Conservation (phyloP, 30 jellyfish, hydroid and myxozoan genomes). For the Calvadosia cruxmelitensis region DNA sequence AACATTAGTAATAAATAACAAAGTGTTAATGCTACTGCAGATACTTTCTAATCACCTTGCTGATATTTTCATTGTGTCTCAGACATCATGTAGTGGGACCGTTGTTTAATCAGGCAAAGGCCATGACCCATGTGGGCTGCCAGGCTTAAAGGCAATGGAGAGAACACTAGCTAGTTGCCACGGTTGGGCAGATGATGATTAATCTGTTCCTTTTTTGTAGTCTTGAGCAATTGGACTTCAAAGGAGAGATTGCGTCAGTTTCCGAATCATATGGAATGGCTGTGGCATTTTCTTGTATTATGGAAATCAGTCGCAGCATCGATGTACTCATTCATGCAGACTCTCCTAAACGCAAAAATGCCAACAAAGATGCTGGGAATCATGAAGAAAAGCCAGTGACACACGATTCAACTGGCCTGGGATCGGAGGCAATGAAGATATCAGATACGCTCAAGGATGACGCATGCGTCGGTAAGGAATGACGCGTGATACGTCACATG, state of each 20-base stretch:
- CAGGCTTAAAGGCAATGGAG: too few species aligned
- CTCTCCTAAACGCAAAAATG: slow-evolving; percentile 36
- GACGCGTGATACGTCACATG: too few species aligned
- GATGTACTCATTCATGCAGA: slow-evolving; percentile 71
- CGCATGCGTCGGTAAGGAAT: slow-evolving; percentile 52
- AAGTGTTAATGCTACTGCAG: too few species aligned
- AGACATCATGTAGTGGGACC: too few species aligned
- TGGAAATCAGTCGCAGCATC: slow-evolving; percentile 73
- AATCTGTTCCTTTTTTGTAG: slow-evolving; percentile 12
- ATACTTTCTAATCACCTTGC: too few species aligned
- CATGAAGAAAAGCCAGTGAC: slow-evolving; percentile 13
- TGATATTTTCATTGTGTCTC: too few species aligned
- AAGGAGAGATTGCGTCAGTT: slow-evolving; percentile 61
- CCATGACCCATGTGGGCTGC: too few species aligned
- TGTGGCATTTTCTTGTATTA: slow-evolving; percentile 52
- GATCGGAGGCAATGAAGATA: slow-evolving; percentile 81
- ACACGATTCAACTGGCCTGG: slow-evolving; percentile 53
- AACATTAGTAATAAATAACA: too few species aligned
- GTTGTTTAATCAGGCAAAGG: too few species aligned
- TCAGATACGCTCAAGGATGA: slow-evolving; percentile 35
- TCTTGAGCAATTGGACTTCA: slow-evolving; percentile 86
- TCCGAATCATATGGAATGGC: slow-evolving; percentile 93
- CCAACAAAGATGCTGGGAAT: slow-evolving; percentile 19
- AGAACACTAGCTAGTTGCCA: too few species aligned
- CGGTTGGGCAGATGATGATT: too few species aligned